Conservation (phyloP, 2,113 vertebrate species). For the Dicerorhinus sumatrensis region DNA sequence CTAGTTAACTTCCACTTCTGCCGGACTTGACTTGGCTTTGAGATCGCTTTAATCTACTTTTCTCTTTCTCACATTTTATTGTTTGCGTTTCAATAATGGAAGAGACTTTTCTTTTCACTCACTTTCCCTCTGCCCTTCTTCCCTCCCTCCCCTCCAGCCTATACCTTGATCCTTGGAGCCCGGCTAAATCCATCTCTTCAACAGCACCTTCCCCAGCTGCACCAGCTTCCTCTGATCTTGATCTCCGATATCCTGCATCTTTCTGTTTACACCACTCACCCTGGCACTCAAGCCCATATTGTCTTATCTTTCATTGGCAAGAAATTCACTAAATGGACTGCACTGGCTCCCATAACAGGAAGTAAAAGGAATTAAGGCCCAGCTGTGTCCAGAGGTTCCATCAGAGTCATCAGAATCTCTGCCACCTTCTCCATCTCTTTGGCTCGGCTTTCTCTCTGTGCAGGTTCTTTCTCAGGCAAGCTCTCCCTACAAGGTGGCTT, state of each 20-base stretch:
- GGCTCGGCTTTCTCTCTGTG: background rate
- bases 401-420: background rate
- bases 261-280: background rate
- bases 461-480: background rate
- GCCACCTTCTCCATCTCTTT: background rate
- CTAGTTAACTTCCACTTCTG: background rate
- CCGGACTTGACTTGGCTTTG: background rate
- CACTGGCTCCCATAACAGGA: background rate
- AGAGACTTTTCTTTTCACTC: background rate
- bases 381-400: background rate
- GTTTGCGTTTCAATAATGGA: background rate
- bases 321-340: background rate
- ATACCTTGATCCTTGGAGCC: background rate
- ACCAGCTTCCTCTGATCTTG: background rate
- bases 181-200: background rate
- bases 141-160: rapidly evolving
- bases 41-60: background rate
- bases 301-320: background rate
- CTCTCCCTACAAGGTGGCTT: background rate
- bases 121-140: background rate
- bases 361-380: background rate
- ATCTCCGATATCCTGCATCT: background rate
- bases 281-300: background rate
- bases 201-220: background rate
- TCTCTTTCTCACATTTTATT: background rate